A percentile compares a stretch with the other conserved stretches of the same genome.
phyloP scores from a whole-genome alignment of 92 coral and sea anemone species.

The Desmophyllum pertusum region DNA sequence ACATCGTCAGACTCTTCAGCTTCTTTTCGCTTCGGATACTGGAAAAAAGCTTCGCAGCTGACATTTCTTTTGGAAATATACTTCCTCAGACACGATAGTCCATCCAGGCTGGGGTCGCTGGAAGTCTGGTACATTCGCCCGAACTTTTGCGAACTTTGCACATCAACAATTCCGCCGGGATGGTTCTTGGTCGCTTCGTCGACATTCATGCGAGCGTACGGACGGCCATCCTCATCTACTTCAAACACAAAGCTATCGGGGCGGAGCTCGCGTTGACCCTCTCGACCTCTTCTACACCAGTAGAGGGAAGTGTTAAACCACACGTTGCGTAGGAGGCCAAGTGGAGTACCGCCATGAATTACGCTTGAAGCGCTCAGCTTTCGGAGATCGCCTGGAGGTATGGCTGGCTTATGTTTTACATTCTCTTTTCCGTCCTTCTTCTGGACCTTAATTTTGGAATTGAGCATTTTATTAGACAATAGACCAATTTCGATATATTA shows the following conservation, averaged over 20 bases:
- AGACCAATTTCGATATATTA: no score
- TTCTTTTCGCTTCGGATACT: no score
- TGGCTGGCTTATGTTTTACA: slow-evolving; percentile 56
- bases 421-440: slow-evolving; percentile 58
- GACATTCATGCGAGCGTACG: slow-evolving; percentile 4
- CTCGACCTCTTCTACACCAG: slow-evolving; percentile 68
- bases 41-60: no score
- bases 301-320: slow-evolving; percentile 1
- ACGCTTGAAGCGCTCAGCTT: slow-evolving; percentile 36
- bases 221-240: slow-evolving; percentile 22
- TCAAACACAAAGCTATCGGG: neutral
- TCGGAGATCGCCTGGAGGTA: slow-evolving; percentile 39
- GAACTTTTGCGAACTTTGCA: slow-evolving; percentile 33
- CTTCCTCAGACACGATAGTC: slow-evolving; percentile 35
- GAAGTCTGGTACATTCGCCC: slow-evolving; percentile 56
- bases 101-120: slow-evolving; percentile 38
- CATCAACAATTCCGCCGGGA: slow-evolving; percentile 52
- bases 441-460: slow-evolving; percentile 52
- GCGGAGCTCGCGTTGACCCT: slow-evolving; percentile 14
- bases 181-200: no score
- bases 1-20: no score
- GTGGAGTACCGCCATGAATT: slow-evolving; percentile 30
- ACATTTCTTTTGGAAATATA: slow-evolving; percentile 40
- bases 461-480: slow-evolving; percentile 57
- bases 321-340: slow-evolving; percentile 51